phyloP scores from a whole-genome alignment of 2,888 invertebrate species.

The Apodemia zela region DNA sequence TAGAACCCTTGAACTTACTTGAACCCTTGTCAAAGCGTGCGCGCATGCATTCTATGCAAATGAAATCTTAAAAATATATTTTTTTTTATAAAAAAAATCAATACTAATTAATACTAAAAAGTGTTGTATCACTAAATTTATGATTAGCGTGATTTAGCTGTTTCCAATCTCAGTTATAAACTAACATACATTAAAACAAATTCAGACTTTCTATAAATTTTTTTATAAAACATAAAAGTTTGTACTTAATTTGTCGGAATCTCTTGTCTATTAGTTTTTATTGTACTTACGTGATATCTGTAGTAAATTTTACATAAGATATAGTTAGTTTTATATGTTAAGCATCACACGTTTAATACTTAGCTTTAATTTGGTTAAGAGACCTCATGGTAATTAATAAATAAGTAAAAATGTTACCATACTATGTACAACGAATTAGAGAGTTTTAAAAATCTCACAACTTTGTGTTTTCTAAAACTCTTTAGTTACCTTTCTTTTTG shows the following conservation, averaged over 20 bases:
- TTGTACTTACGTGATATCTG: neutral
- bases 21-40: too few relatives aligned
- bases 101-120: neutral
- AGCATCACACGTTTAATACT: neutral
- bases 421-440: neutral
- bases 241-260: neutral
- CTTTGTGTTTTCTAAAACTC: too few relatives aligned
- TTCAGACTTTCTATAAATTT: neutral
- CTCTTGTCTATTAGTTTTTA: neutral
- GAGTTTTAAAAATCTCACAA: neutral
- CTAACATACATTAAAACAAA: neutral
- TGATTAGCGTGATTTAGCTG: neutral
- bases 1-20: too few relatives aligned
- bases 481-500: too few relatives aligned
- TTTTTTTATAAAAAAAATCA: neutral
- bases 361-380: neutral
- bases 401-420: neutral
- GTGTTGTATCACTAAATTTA: neutral
- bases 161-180: neutral
- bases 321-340: constrained; percentile 2
- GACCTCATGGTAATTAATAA: neutral
- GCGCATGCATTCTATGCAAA: neutral
- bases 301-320: too few relatives aligned
- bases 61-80: neutral
- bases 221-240: neutral